Base-by-base conservation (phyloP, 1,140 invertebrate species). In the Drosophila arizonae region DNA sequence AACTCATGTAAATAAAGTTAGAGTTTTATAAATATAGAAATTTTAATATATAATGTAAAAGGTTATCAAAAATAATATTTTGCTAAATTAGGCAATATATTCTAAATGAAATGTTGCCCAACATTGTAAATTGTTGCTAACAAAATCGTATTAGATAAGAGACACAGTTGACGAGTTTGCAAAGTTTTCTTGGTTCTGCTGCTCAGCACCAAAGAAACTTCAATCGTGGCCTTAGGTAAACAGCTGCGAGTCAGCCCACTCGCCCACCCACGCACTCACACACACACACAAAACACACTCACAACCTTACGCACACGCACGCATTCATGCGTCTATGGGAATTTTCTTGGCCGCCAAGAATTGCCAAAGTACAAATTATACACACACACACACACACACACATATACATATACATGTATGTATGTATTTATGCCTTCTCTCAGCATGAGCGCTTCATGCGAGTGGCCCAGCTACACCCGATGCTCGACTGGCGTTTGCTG, bases 401-500 rank as follows among this genome's bases (percentile, higher is more conserved):
- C 2, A 17, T 9, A 43, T n/a, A 1, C 11, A 43, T 15, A 43
- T n/a, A 43, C 2, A 24, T 24, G 21, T 24, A 24, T 24, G 21
- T 21, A 15, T 48, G 26, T 55, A 61, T 61, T 8, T 58, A 52
- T 52, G 17, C 48, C 17, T 46, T 9, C 54, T 66, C 61, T 51
- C 54, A 30, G 15, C 10, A 30, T 41, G 6, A 52, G 48, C 10
- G 5, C 33, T 48, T 61, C 58, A 15, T 50, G 33, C 41, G 43
- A 48, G 43, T 48, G 17, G 6, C 52, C 6, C 43, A 15, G 21
- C 30, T 45, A 6, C 9, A 17, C 11, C 3, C 4, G 39, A 48
- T 48, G 26, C 28, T 21, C 21, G 56, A n/a, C 64, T 56, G 56
- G 55, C 50, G 28, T 45, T 76, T 65, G 64, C 77, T 76, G 76